phyloP scores from a whole-genome alignment of 1,140 invertebrate species.

The Drosophila auraria region DNA sequence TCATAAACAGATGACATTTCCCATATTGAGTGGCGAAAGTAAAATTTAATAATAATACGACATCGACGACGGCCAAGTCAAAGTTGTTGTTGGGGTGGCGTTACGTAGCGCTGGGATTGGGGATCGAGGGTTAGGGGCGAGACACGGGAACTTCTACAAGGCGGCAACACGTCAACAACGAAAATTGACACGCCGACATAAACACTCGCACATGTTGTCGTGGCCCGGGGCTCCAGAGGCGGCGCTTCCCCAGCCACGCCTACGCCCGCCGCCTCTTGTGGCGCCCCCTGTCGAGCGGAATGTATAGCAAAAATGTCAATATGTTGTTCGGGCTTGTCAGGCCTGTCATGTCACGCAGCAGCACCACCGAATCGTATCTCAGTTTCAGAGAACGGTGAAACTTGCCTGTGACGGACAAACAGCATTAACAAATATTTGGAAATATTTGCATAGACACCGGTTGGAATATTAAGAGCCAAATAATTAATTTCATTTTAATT shows the following conservation, averaged over 20 bases:
- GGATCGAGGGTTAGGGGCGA: constrained; percentile 5
- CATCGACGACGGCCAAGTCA: constrained; percentile 60
- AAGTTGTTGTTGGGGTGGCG: constrained; percentile 44
- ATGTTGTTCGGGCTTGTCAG: constrained; percentile 80
- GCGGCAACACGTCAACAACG: constrained; percentile 77
- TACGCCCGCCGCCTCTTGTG: constrained; percentile 18
- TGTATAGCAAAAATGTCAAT: constrained; percentile 83
- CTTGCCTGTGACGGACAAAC: not conserved
- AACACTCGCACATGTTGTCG: constrained; percentile 77
- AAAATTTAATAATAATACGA: constrained; percentile 83
- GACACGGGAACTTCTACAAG: constrained; percentile 37
- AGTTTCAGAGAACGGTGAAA: constrained; percentile 48
- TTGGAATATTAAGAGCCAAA: too few relatives aligned
- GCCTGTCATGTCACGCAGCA: constrained; percentile 76
- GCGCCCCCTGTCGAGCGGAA: constrained; percentile 69
- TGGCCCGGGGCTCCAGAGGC: constrained; percentile 33
- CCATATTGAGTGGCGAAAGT: constrained; percentile 84
- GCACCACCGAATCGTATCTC: constrained; percentile 70
- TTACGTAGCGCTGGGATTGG: constrained; percentile 36
- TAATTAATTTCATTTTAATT: too few relatives aligned
- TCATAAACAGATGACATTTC: constrained; percentile 84
- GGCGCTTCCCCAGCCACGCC: constrained; percentile 7
- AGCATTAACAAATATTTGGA: not conserved
- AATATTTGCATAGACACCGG: too few relatives aligned
- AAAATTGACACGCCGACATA: constrained; percentile 82